Base-by-base conservation (phyloP, 2,888 invertebrate genomes). In the Cosmopolites sordidus region DNA sequence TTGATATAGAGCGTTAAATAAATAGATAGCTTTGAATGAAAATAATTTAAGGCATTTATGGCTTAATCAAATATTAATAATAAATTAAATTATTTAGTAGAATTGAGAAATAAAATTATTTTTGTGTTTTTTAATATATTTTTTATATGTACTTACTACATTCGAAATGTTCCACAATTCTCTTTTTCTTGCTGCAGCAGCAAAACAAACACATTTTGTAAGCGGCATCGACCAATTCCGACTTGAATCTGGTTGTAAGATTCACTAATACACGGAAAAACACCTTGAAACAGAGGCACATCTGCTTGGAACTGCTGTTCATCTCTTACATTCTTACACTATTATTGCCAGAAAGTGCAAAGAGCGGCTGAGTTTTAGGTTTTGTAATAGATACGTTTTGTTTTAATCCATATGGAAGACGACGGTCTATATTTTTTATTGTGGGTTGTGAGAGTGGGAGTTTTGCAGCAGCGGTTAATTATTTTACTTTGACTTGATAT, bases 241-340 rank as follows among this genome's bases (percentile, higher is more conserved):
- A 58, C 43, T 60, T 63, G 42, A 68, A 58, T 59, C 73, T 64
- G 30, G 58, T 49, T 27, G 65, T 61, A 57, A 72, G 62, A 64
- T 73, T 73, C 56, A 63, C 64, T 49, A 69, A 64, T 59, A 72
- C 70, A 48, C 67, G 64, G 47, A 65, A 66, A 60, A 69, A 69
- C 58, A 72, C 70, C 61, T 66, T 66, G 50, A 68, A 64, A 54
- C 70, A 70, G 70, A 70, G 66, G 62, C 72, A 72, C 70, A 62
- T 63, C 54, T 61, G 62, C 51, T 22, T 22, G 17, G 18, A 42
- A n/a, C 16, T 16, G 17, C 33, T 4, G 12, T 12, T 5, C 33
- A 44, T 18, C 27, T 16, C 30, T 33, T 6, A 44, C 15, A 15
- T 44, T 44, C 29, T 44, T 30, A 14, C 16, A 16, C 33, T 16